Base-by-base conservation (phyloP, 2,113 vertebrate genomes). In the Ciconia maguari region DNA sequence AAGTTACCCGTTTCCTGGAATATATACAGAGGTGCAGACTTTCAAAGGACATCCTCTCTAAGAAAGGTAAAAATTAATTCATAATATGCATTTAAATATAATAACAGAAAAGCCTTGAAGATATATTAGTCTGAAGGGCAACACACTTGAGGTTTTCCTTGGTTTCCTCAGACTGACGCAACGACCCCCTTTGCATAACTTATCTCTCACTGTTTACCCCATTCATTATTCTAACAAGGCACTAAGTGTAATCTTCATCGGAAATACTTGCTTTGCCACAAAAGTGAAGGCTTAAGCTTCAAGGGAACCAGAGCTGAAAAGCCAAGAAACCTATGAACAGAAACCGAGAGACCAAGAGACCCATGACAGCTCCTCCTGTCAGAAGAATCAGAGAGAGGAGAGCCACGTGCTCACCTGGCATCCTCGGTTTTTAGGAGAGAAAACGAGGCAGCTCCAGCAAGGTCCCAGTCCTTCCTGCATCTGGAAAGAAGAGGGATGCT, bases 221-320 rank as follows among this genome's bases (percentile, higher is more conserved):
- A 64, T 90, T 94, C 78, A 87, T 90, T 96, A 77, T 83, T 83
- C 60, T 83, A 90, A 83, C 25, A 68, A 85, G 76, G 68, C 55
- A 75, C 46, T 62, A 75, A 51, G 44, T 32, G 32, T 38, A 25
- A 77, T 79, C 64, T 93, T 66, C 65, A 71, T 87, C 1, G 0
- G n/a, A 93, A 96, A 79, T 54, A 60, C 12, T 82, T 92, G 11
- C 19, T 85, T 83, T 92, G 36, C 64, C 26, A 22, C 18, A 52
- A 81, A 87, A 51, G 13, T 11, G 49, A 72, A 77, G 49, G 19
- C 34, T 89, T 87, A 70, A 84, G 30, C 27, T 90, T 89, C 38
- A 51, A 71, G 46, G 30, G 46, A 93, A 69, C 9, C 16, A 81
- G 27, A 82, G 44, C 52, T 78, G 84, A 76, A 84, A 95, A 90